Evolutionary conservation across 2,888 invertebrate genomes (phyloP).

Genomic region (Drosophila fulvimacula): DNA sequence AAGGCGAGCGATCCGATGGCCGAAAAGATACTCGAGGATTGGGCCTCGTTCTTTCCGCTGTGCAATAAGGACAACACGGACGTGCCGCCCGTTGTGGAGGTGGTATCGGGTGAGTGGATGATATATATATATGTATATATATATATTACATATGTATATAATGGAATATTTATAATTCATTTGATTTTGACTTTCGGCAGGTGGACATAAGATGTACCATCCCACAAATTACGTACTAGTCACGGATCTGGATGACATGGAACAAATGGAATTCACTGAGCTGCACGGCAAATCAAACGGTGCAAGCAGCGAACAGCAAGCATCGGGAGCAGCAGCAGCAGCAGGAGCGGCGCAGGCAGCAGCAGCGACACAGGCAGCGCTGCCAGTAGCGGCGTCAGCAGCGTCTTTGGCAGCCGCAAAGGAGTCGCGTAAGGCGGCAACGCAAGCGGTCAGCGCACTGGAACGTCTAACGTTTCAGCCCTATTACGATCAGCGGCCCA

Average conservation of each 20-base stretch:
- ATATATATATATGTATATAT: not conserved
- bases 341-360: slow-evolving; percentile 18
- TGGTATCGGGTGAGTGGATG: slow-evolving; percentile 83
- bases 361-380: slow-evolving; percentile 44
- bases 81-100: slow-evolving; percentile 87
- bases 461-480: slow-evolving; percentile 79
- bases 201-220: slow-evolving; percentile 97
- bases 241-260: slow-evolving; percentile 92
- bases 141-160: not conserved
- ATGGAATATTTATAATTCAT: not conserved
- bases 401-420: slow-evolving; percentile 64
- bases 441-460: slow-evolving; percentile 65
- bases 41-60: slow-evolving; percentile 97
- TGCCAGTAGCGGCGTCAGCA: slow-evolving; percentile 31
- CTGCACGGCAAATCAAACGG: slow-evolving; percentile 66
- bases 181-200: slow-evolving; percentile 83
- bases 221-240: slow-evolving; percentile 97
- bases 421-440: slow-evolving; percentile 41
- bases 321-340: slow-evolving; percentile 50
- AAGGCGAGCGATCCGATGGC: slow-evolving; percentile 88
- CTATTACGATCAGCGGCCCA: slow-evolving; percentile 82
- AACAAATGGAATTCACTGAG: slow-evolving; percentile 83
- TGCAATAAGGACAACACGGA: slow-evolving; percentile 87
- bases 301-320: slow-evolving; percentile 39
- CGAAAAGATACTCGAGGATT: slow-evolving; percentile 94